Base-by-base conservation (phyloP, 2,888 invertebrate genomes). In the Invenusta paracnida region DNA sequence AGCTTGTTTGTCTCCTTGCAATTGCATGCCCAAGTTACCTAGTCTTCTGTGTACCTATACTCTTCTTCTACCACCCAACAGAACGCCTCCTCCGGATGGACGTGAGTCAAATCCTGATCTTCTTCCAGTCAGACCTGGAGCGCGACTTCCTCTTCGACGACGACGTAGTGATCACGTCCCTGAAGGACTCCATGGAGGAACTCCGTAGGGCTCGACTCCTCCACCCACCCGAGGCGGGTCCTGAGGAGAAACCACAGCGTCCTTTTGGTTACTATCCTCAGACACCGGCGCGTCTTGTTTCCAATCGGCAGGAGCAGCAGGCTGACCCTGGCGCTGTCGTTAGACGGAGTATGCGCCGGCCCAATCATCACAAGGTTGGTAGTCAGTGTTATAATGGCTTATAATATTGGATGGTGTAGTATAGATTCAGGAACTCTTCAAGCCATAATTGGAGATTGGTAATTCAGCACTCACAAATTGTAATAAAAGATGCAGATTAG, bases 151-250 rank as follows among this genome's bases (percentile, higher is more conserved):
- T 85, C 13, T 85, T 30, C 83, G 48, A 85, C 13, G 85, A 85
- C 30, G 85, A 85, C n/a, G 23, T 29, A 1, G 85, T 85, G 23
- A 85, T 85, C 11, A 82, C 83, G 11, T 84, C 82, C 23, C 29
- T 85, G 31, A 85, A 85, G 29, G 83, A 83, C 0, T 84, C 82
- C 28, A 84, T 84, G n/a, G 85, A 85, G 48, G 67, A 82, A 27
- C 48, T 82, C 5, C 48, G 48, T 11, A 48, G 48, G 48, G 48
- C 48, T 17, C 48, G 17, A 5, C 48, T 48, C 17, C 48, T 48
- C 48, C 17, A 11, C 48, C 48, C 48, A 17, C 48, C 5, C 5
- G 48, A 48, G 17, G 48, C 48, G 11, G 48, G 48, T 17, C 48
- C 48, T 17, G 48, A 48, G 48, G 48, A 48, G 48, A 48, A 48